phyloP scores from a whole-genome alignment of 30 jellyfish, hydroid and myxozoan genomes.

The Chrysaora quinquecirrha region DNA sequence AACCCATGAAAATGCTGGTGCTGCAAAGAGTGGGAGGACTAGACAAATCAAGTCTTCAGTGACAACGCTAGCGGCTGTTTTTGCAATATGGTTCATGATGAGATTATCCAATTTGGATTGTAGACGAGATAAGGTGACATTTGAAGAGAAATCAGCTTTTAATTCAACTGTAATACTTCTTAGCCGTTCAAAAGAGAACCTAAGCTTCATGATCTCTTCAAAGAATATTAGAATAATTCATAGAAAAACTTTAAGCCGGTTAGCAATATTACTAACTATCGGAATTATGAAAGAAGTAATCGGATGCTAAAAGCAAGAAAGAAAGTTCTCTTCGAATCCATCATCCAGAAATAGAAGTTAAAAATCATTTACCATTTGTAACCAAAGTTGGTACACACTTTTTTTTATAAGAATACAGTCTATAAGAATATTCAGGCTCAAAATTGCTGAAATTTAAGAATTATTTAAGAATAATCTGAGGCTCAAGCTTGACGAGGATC shows the following conservation, averaged over 20 bases:
- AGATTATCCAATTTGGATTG: background rate
- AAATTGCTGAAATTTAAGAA: too few relatives aligned
- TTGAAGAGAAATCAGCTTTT: background rate
- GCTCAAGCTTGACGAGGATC: too few relatives aligned
- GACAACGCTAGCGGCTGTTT: too few relatives aligned
- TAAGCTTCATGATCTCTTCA: background rate
- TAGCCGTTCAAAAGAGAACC: background rate
- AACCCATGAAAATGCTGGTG: too few relatives aligned
- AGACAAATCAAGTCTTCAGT: too few relatives aligned
- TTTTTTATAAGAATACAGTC: too few relatives aligned
- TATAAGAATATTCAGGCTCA: too few relatives aligned
- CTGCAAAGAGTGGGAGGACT: too few relatives aligned
- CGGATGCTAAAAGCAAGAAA: too few relatives aligned
- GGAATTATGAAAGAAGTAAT: too few relatives aligned
- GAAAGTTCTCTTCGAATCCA: background rate
- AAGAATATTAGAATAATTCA: background rate
- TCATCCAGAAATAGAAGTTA: background rate
- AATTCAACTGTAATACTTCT: background rate
- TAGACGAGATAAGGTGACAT: background rate
- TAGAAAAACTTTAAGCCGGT: background rate
- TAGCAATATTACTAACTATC: background rate
- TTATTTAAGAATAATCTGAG: too few relatives aligned
- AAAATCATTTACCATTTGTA: background rate
- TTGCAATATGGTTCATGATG: background rate
- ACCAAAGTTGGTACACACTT: too few relatives aligned